Evolutionary conservation across 2,797 vertebrate species (phyloP).

Genomic region (Caiman crocodilus): DNA sequence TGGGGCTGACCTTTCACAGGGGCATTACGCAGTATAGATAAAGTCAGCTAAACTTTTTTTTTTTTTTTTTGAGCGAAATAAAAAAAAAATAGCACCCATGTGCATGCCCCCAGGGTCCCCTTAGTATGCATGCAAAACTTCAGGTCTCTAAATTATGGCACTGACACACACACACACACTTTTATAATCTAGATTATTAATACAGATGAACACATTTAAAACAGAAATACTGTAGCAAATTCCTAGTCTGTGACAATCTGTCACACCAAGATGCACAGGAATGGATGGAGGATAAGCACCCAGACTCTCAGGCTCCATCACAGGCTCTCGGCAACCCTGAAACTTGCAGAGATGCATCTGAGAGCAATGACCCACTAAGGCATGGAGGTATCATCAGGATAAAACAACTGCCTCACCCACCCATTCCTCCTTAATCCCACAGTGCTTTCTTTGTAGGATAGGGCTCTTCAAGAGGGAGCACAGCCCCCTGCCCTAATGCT

Average conservation of each 20-base stretch:
- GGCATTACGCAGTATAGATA: too few species aligned
- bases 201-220: neutral
- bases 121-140: too few species aligned
- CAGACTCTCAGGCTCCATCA: neutral
- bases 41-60: neutral
- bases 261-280: too few species aligned
- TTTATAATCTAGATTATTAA: too few species aligned
- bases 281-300: constrained; percentile 5
- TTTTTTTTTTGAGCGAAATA: neutral
- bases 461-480: neutral
- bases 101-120: too few species aligned
- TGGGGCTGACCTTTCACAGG: too few species aligned
- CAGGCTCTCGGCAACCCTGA: neutral
- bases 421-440: neutral
- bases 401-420: neutral
- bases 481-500: neutral
- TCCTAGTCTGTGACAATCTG: too few species aligned
- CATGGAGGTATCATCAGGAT: too few species aligned
- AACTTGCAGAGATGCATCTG: neutral
- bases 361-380: neutral
- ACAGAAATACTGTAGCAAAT: too few species aligned
- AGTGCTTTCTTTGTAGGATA: neutral
- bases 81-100: neutral
- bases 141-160: too few species aligned
- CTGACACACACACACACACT: too few species aligned